phyloP scores from a whole-genome alignment of 2,888 invertebrate species.

The Cryptophagus acutangulus region DNA sequence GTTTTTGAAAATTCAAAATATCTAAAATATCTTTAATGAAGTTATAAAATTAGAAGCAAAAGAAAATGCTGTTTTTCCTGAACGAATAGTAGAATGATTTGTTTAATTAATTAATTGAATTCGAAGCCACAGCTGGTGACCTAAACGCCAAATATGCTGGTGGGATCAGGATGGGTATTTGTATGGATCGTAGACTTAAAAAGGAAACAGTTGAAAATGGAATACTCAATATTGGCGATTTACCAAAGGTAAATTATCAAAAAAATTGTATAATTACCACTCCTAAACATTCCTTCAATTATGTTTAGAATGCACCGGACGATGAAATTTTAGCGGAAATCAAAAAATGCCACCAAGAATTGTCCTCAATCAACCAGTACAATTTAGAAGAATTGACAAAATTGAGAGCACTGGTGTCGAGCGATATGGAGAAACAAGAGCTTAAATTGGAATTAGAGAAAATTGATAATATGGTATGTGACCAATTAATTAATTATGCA shows the following conservation, averaged over 20 bases:
- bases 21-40: too few species aligned
- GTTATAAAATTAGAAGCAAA: too few species aligned
- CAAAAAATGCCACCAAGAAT: slow-evolving; percentile 79
- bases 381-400: slow-evolving; percentile 53
- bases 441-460: slow-evolving; percentile 43
- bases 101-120: too few species aligned
- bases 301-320: slow-evolving; percentile 54
- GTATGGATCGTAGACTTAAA: slow-evolving; percentile 77
- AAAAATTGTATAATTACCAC: too few species aligned
- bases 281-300: slow-evolving; percentile 27
- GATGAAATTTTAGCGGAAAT: slow-evolving; percentile 88
- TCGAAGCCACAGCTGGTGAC: too few species aligned
- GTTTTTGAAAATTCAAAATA: too few species aligned
- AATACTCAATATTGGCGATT: slow-evolving; percentile 48
- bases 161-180: slow-evolving; percentile 54
- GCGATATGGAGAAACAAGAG: slow-evolving; percentile 43
- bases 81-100: too few species aligned
- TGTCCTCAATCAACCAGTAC: slow-evolving; percentile 71
- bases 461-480: slow-evolving; percentile 41
- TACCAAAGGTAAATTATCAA: slow-evolving; percentile 75
- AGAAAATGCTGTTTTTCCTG: too few species aligned
- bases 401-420: slow-evolving; percentile 36
- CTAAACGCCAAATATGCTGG: slow-evolving; percentile 2
- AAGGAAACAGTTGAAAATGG: slow-evolving; percentile 82
- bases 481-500: too few species aligned